A percentile compares a stretch with the other conserved stretches of the same genome.
phyloP scores from a whole-genome alignment of 1,140 invertebrate genomes.

The Drosophila suzukii region DNA sequence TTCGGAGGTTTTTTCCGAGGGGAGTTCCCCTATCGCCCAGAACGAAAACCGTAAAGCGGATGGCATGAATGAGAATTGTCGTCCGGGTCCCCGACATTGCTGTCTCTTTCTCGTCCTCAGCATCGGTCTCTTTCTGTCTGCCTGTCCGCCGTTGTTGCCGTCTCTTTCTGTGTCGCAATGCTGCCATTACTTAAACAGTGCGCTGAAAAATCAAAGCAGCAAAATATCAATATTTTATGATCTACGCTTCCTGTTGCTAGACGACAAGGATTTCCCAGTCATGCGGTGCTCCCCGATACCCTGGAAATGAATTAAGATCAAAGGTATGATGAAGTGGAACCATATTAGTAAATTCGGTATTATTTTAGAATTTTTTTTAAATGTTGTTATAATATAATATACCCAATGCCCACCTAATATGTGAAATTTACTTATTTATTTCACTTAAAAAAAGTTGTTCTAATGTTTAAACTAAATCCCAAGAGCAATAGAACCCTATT shows the following conservation, averaged over 20 bases:
- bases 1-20: slow-evolving; percentile 32
- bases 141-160: slow-evolving; percentile 27
- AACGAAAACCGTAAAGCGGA: slow-evolving; percentile 60
- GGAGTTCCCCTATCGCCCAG: slow-evolving; percentile 1
- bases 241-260: slow-evolving; percentile 73
- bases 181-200: slow-evolving; percentile 76
- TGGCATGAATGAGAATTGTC: slow-evolving; percentile 65
- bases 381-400: too few relatives aligned
- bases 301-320: slow-evolving; percentile 3
- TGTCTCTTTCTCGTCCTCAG: slow-evolving; percentile 24
- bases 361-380: neutral
- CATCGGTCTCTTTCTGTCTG: slow-evolving; percentile 17
- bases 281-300: slow-evolving; percentile 24
- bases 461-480: too few relatives aligned
- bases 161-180: slow-evolving; percentile 29
- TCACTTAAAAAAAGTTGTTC: too few relatives aligned
- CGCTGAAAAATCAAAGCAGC: slow-evolving; percentile 77
- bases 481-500: too few relatives aligned
- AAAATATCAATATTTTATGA: slow-evolving; percentile 83
- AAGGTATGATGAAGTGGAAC: neutral
- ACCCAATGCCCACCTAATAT: too few relatives aligned
- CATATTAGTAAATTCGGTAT: neutral
- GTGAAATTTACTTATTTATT: too few relatives aligned
- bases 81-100: slow-evolving; percentile 39
- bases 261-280: slow-evolving; percentile 49